A percentile compares a stretch with the other conserved stretches of the same genome.
These are phyloP conservation scores for Mesocricetus auratus DNA, from an alignment of 2,113 vertebrate genomes.

Conservation along the genomic window DNA sequence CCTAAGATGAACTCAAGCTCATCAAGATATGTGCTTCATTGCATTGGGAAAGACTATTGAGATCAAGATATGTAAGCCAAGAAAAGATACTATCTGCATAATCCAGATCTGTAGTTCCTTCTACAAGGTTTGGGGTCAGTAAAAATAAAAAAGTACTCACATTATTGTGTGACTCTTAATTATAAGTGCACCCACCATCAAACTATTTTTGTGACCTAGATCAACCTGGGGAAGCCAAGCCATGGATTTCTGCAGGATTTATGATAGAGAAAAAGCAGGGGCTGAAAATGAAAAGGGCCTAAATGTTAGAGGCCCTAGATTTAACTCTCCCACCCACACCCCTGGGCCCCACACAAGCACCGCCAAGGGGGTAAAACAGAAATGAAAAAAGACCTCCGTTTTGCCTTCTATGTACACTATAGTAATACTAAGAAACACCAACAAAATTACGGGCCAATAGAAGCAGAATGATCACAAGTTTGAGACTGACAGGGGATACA, in stretches of 20 bases:
- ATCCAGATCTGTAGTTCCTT: not conserved
- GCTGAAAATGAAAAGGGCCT: not conserved
- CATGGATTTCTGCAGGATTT: not conserved
- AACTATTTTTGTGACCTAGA: not conserved
- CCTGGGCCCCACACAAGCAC: not conserved
- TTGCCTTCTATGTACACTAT: not conserved
- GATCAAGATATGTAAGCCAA: not conserved
- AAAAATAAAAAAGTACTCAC: not conserved
- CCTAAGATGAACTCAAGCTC: not conserved
- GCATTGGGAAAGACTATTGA: not conserved
- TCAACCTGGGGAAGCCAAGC: too few species aligned
- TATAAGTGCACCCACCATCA: not conserved
- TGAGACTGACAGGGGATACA: not conserved
- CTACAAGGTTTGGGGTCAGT: not conserved
- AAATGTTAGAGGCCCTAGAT: not conserved
- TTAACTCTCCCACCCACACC: not conserved
- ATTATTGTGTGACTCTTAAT: not conserved
- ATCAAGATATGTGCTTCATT: rapidly evolving
- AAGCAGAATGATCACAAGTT: not conserved
- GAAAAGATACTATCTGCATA: not conserved
- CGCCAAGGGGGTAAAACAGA: not conserved
- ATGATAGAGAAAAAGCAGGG: too few species aligned
- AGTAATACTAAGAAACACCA: not conserved
- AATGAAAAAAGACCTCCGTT: not conserved
- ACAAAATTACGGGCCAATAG: not conserved